phyloP scores from a whole-genome alignment of 2,113 vertebrate species.

The Accipiter cooperii region DNA sequence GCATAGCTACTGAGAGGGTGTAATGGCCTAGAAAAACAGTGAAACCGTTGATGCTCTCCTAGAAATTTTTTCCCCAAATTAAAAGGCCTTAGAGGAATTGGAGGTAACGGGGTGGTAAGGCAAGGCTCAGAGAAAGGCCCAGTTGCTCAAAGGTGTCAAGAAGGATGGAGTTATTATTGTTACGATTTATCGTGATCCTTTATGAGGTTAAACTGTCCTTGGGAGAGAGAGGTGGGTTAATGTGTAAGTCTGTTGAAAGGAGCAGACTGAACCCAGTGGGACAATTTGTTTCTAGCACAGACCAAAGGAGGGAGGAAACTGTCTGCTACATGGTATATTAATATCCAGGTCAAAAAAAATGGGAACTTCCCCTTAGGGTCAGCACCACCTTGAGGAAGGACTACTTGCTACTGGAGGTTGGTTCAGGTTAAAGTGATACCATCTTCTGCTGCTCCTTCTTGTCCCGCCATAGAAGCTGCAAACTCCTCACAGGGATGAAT shows the following conservation, averaged over 20 bases:
- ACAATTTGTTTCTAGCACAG: not conserved
- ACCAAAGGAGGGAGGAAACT: not conserved
- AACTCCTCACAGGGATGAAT: not conserved
- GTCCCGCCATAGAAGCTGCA: not conserved
- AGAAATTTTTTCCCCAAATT: not conserved
- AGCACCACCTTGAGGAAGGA: not conserved
- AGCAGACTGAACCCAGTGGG: not conserved
- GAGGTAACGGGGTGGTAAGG: not conserved
- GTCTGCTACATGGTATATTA: not conserved
- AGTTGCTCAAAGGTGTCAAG: not conserved
- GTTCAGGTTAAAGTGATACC: not conserved
- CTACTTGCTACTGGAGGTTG: not conserved
- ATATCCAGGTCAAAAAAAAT: not conserved
- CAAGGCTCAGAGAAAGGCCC: not conserved
- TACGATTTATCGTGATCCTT: not conserved
- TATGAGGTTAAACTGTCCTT: not conserved
- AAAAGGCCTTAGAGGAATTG: not conserved
- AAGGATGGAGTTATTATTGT: not conserved
- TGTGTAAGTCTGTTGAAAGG: not conserved
- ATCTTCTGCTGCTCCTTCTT: not conserved
- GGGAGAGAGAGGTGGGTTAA: not conserved
- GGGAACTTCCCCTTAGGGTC: not conserved
- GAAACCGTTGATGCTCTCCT: not conserved
- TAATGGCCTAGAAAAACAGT: not conserved
- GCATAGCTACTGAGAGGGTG: not conserved